Evolutionary conservation across 2,113 vertebrate genomes (phyloP), one percentile per base, ranked within the genome.

Genomic region (Columba janthina): DNA sequence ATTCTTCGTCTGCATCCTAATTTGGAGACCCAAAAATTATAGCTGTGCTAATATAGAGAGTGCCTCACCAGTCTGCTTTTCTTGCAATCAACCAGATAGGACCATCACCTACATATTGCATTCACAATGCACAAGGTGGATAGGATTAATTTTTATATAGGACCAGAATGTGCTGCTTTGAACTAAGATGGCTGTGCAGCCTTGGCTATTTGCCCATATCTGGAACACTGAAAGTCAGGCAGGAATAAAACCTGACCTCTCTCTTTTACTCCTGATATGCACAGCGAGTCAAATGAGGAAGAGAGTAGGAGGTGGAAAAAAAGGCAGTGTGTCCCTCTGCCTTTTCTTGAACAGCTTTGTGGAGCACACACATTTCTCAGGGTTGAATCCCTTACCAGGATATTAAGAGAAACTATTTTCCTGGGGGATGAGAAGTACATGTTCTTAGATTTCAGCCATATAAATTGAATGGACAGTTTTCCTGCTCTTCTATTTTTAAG

Each of bases 1-100:
- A 38, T 95, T 93, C 73, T 90, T 90, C 72, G 89, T 64, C 88
- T 75, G 85, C 94, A 96, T 96, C 62, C 73, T 92, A 82, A 97
- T 95, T 82, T 94, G 61, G 64, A 85, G 40, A 57, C 57, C 57
- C 44, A 34, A 46, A 66, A 64, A 48, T 7, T 40, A n/a, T 8
- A 67, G 53, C 13, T 8, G 46, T 62, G 72, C 61, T 81, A 50
- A 44, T 22, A 26, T 12, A 60, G 17, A 6, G 24, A 50, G 66
- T 1, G 12, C 64, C 53, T 90, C n/a, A 10, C 38, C 64, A 75
- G 40, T 9, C 54, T 91, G 66, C 22, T n/a, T 77, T 76, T 85
- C 50, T 38, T 38, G 6, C 5, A 5, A 64, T 46, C 48, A 46
- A 0, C 28, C 29, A 11, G 42, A 9, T 12, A 26, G 61, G 11